A percentile compares a stretch with the other conserved stretches of the same genome.
phyloP scores from a whole-genome alignment of 2,797 vertebrate genomes.

The Myioborus melanocephalus region DNA sequence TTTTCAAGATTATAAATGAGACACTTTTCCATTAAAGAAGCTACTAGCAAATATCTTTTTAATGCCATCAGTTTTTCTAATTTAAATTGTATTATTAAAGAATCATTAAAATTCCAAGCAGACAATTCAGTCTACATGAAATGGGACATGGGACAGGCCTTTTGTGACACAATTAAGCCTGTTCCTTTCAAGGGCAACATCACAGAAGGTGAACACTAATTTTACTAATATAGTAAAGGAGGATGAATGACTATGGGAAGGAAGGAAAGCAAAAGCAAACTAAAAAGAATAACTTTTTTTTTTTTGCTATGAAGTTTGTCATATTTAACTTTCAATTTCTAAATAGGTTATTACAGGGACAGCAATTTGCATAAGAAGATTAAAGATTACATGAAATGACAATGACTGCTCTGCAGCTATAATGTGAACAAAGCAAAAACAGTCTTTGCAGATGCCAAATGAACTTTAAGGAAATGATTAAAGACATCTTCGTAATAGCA shows the following conservation, averaged over 20 bases:
- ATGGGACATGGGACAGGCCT: background rate
- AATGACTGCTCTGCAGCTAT: background rate
- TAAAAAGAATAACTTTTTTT: background rate
- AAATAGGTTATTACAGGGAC: conserved; percentile 6
- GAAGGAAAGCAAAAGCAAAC: conserved; percentile 2
- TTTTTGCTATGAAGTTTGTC: background rate
- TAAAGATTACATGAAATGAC: conserved; percentile 13
- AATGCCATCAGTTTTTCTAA: conserved; percentile 37
- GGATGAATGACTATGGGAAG: background rate
- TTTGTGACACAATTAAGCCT: conserved; percentile 46
- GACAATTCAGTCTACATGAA: conserved; percentile 13
- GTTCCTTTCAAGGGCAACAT: conserved; percentile 7
- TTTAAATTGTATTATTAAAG: conserved; percentile 53
- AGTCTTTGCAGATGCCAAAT: conserved; percentile 7
- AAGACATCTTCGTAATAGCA: background rate
- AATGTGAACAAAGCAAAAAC: background rate
- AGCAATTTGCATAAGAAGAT: conserved; percentile 40
- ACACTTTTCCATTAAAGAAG: conserved; percentile 14
- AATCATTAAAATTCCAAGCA: conserved; percentile 58
- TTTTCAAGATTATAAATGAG: conserved; percentile 28
- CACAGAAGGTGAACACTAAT: conserved; percentile 43
- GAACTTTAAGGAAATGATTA: conserved; percentile 7
- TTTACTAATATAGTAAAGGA: conserved; percentile 39
- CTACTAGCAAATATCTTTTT: conserved; percentile 18
- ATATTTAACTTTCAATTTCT: conserved; percentile 20